Evolutionary conservation across 2,113 vertebrate genomes (phyloP).

Genomic region (Apodemus sylvaticus): DNA sequence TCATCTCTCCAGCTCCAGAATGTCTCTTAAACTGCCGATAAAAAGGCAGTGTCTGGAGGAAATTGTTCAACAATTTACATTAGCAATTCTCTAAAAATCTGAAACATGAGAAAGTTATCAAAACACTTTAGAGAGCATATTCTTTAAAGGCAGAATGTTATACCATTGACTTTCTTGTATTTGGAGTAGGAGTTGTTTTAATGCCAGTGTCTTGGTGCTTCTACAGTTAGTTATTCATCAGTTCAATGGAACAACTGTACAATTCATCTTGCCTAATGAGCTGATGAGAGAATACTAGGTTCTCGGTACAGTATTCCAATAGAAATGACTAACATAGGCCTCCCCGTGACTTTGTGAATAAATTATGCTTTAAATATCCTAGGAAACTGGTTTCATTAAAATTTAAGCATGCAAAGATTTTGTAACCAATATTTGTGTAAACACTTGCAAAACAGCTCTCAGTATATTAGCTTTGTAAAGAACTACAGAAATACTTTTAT

Average conservation of each 20-base stretch:
- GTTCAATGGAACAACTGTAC: not conserved
- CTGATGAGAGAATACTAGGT: not conserved
- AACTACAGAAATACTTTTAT: not conserved
- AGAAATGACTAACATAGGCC: not conserved
- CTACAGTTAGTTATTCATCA: not conserved
- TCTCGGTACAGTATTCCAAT: not conserved
- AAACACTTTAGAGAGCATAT: not conserved
- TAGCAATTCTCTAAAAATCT: not conserved
- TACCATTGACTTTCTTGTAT: not conserved
- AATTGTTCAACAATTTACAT: not conserved
- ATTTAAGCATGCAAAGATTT: constrained; percentile 14
- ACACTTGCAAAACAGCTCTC: not conserved
- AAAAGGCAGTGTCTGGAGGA: not conserved
- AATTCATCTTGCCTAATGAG: not conserved
- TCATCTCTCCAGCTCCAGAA: not conserved
- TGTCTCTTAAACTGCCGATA: not conserved
- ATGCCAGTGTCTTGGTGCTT: not conserved
- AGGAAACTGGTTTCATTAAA: not conserved
- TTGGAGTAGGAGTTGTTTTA: not conserved
- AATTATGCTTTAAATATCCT: not conserved
- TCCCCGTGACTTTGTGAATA: not conserved
- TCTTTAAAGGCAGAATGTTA: not conserved
- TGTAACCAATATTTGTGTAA: constrained; percentile 20
- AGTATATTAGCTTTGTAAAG: constrained; percentile 33
- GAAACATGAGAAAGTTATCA: not conserved